Base-by-base conservation (phyloP, 1,140 invertebrate species). In the Drosophila chauvacae region DNA sequence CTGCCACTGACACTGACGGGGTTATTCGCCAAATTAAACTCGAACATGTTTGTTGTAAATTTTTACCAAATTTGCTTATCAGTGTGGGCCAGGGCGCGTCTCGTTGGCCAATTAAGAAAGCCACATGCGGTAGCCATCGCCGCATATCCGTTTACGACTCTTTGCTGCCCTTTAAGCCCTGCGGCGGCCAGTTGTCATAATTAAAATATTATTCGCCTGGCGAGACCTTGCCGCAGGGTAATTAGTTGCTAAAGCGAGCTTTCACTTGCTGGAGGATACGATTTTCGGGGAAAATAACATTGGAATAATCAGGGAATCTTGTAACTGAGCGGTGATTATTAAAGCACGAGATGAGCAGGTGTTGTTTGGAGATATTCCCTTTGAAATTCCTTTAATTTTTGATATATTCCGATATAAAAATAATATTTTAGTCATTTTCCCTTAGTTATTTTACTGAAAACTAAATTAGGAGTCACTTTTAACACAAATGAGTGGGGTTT, bases 31-130 rank as follows among this genome's bases (percentile, higher is more conserved):
- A 83, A 81, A 78, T 81, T 75, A 68, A 86, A 81, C 66, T 55
- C 76, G 39, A 23, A 23, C 84, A 83, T 79, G 63, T 83, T 82
- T 77, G 62, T 79, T 80, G 75, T 61, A 77, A 37, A 74, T 83
- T 73, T 73, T 30, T 77, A 57, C 63, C 74, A 90, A 85, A 85
- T 90, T 90, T 85, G 86, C 85, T 84, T 90, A 88, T 88, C 85
- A 76, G 50, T 62, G 39, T 64, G 33, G 50, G 60, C 28, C 48
- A 37, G 58, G 60, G 35, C 35, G 60, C 59, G 45, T 61, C 35
- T 56, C 47, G 61, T 66, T 80, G 66, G 80, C 62, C 74, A 90
- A 84, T 85, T 90, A 85, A 88, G 74, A 78, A 90, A 90, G 55
- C 81, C 81, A 28, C 85, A 90, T 90, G 86, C 77, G 80, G 85